Base-by-base conservation (phyloP, 2,888 invertebrate genomes). In the Drosophila anomalata region DNA sequence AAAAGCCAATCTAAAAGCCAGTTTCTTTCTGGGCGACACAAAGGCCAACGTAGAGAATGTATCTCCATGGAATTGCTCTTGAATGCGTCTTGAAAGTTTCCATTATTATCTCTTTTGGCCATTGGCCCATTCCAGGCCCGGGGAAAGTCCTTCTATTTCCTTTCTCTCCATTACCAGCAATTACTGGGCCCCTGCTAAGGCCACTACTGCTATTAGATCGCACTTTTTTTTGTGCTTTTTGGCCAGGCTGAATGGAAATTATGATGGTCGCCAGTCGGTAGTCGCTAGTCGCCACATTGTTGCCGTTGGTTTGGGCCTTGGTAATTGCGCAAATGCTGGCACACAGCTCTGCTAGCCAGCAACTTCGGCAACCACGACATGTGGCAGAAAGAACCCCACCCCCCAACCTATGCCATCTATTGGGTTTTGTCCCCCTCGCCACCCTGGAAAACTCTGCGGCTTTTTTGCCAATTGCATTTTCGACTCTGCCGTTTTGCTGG, bases 201-300 rank as follows among this genome's bases (percentile, higher is more conserved):
- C 61, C 29, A 48, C 66, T 46, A 48, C 66, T 39, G 46, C 31
- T 44, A 12, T 42, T 20, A 14, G 39, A 14, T 14, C 39, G 39
- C 39, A 9, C 41, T 41, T 17, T 41, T 39, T 48, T 61, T 22
- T 59, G 29, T 22, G 33, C 14, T 31, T 31, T 39, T 31, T 52
- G 46, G 48, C 29, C 57, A 20, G 48, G 48, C 44, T 66, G 56
- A 56, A 56, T 75, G 69, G 79, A 58, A 80, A 83, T 86, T 86
- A 83, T 86, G 84, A 86, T 72, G 51, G 69, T 72, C 66, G 75
- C 75, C 79, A 74, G 29, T 29, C 22, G 22, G 0, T 4, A 5
- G 69, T 72, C 63, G 75, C 77, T 76, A 74, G 8, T 9, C 66
- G 75, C 77, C 79, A 74, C 70, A 85, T 69, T 79, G 87, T 73